These are phyloP conservation scores for Scelioninae gen. 2 DNA, from an alignment of 2,888 invertebrate genomes.

Conservation along the genomic window DNA sequence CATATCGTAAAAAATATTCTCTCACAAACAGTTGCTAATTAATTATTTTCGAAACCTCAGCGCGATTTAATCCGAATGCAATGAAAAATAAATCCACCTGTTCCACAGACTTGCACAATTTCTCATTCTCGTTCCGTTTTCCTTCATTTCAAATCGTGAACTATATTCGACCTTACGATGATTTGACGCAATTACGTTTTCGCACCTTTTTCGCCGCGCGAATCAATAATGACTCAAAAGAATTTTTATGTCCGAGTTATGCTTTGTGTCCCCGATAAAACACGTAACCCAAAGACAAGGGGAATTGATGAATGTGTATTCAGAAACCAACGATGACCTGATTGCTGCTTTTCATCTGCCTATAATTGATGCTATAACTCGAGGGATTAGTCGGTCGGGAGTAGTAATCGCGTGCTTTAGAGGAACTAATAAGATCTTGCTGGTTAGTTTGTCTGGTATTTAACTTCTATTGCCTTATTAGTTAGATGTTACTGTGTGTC, in stretches of 20 bases:
- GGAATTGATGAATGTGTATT: slow-evolving; percentile 54
- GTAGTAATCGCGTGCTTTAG: slow-evolving; percentile 50
- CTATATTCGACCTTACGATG: neutral
- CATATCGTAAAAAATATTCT: too few species aligned
- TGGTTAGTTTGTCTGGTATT: slow-evolving; percentile 50
- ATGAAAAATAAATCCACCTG: too few species aligned
- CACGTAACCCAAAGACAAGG: slow-evolving; percentile 43
- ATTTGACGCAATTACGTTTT: slow-evolving; percentile 15
- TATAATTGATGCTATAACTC: slow-evolving; percentile 54
- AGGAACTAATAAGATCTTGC: slow-evolving; percentile 53
- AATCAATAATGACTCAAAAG: slow-evolving; percentile 37
- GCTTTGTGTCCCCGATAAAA: slow-evolving; percentile 48
- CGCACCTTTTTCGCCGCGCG: neutral
- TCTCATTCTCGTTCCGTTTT: too few species aligned
- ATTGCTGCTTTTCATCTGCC: slow-evolving; percentile 57
- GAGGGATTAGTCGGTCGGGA: slow-evolving; percentile 56
- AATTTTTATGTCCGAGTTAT: slow-evolving; percentile 21
- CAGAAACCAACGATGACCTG: slow-evolving; percentile 51
- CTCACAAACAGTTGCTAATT: too few species aligned
- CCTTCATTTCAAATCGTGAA: too few species aligned
- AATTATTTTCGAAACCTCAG: too few species aligned
- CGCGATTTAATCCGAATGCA: too few species aligned
- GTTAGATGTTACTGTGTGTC: slow-evolving; percentile 28
- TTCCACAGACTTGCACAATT: too few species aligned
- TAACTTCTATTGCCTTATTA: slow-evolving; percentile 50